Evolutionary conservation across 2,888 invertebrate genomes (phyloP), one percentile per base, ranked within the genome.

Genomic region (Serrognathus titanus): DNA sequence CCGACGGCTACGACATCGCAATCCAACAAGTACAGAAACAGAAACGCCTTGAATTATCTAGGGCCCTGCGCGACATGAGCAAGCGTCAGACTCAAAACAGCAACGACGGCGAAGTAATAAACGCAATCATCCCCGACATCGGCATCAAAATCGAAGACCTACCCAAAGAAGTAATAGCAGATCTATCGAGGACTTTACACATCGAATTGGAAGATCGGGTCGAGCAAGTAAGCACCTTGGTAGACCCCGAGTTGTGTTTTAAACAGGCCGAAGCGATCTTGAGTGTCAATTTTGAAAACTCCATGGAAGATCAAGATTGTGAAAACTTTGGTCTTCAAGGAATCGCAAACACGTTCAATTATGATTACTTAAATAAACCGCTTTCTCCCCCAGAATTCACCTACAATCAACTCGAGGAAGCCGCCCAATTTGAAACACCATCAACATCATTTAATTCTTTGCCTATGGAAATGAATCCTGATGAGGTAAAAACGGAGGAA

Each of bases 121-220:
- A 74, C 64, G 67, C 73, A 0, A 74, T 77, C 40, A 74, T 75
- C 51, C 75, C 77, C 8, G 76, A 77, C 63, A 71, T 76, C 55
- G 75, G 72, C 13, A 72, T 77, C 45, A 71, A 74, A 66, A 66
- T 77, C 53, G 73, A 76, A 60, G 71, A 74, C 53, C 59, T 77
- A 46, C 76, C 77, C 7, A 58, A 62, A 40, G 71, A 74, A 61
- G 59, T 75, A 12, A 75, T 76, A 48, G 68, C 70, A 59, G 66
- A 71, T 55, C 63, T 76, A 11, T 71, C 71, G 31, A 64, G 61
- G 48, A 71, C 70, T 13, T 66, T 76, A 13, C 50, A 59, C 31
- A 12, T 55, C 4, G 37, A 50, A 37, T 13, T 55, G 49, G 48
- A 55, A 10, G 49, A 48, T 20, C 24, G 24, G 6, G 24, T 1